Percentiles rank a stretch among this genome's conserved stretches.
Conservation (phyloP, 2,113 vertebrate species). For the Melanotaenia duboulayi region DNA sequence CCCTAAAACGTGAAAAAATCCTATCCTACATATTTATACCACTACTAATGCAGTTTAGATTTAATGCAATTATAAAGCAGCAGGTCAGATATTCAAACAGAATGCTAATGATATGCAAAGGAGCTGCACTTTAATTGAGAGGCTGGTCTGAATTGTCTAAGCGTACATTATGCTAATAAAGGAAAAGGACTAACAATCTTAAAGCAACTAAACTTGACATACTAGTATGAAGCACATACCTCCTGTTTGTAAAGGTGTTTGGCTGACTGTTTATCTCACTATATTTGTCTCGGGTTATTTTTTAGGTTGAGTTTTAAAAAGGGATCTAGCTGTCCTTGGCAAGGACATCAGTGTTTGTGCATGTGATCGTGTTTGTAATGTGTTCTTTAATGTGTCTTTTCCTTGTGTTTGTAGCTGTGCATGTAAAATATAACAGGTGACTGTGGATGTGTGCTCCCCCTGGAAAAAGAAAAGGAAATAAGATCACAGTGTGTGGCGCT, state of each 20-base stretch:
- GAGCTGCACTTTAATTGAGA: neutral
- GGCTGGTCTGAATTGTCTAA: neutral
- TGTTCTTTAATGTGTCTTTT: conserved; percentile 17
- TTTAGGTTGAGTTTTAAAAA: conserved; percentile 11
- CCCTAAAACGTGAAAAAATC: neutral
- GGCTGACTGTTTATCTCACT: neutral
- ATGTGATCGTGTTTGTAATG: conserved; percentile 9
- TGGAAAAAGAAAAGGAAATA: conserved; percentile 14
- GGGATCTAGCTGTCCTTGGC: conserved; percentile 35
- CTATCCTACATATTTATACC: too few species aligned
- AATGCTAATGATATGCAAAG: conserved; percentile 46
- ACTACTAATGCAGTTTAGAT: neutral
- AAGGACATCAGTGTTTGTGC: conserved; percentile 28
- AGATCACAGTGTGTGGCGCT: conserved; percentile 37
- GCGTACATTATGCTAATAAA: conserved; percentile 39
- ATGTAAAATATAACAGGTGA: neutral
- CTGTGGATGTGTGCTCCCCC: neutral
- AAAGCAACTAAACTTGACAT: conserved; percentile 30
- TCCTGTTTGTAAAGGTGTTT: conserved; percentile 11
- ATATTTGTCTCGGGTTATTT: conserved; percentile 2
- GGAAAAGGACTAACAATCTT: conserved; percentile 25
- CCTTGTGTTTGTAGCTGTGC: conserved; percentile 16
- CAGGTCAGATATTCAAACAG: conserved; percentile 21
- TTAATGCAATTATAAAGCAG: conserved; percentile 19
- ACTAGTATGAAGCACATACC: conserved; percentile 22